Percentiles rank a stretch among this genome's conserved stretches.
These are phyloP conservation scores for Cotesia glomerata DNA, from an alignment of 1,140 invertebrate species.

Conservation along the genomic window DNA sequence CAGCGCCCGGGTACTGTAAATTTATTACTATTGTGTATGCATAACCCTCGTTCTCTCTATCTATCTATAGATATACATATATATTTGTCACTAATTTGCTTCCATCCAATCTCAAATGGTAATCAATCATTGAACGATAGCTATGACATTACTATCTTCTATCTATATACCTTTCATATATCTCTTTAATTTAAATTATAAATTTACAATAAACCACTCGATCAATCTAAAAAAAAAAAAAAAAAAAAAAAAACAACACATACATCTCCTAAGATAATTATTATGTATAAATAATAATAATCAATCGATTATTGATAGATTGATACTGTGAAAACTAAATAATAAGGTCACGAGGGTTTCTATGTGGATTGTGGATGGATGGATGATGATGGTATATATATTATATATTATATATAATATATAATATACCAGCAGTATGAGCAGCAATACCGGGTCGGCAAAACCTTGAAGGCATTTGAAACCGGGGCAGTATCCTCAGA, in stretches of 20 bases:
- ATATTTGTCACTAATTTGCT: too few relatives aligned
- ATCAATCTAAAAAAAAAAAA: too few relatives aligned
- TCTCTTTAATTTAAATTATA: too few relatives aligned
- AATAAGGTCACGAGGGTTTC: background rate
- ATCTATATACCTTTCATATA: too few relatives aligned
- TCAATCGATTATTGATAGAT: slow-evolving; percentile 7
- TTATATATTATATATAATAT: too few relatives aligned
- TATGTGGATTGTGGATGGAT: background rate
- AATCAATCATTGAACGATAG: background rate
- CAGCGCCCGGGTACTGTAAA: slow-evolving; percentile 17
- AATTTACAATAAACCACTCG: too few relatives aligned
- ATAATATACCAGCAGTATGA: background rate
- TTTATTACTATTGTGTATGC: slow-evolving; percentile 24
- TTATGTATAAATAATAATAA: background rate
- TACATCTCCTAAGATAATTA: background rate
- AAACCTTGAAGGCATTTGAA: slow-evolving; percentile 58
- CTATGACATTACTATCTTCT: too few relatives aligned
- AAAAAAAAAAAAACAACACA: too few relatives aligned
- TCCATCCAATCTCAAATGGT: slow-evolving; percentile 9
- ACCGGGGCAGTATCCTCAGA: slow-evolving; percentile 53
- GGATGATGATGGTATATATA: too few relatives aligned
- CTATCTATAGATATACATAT: background rate
- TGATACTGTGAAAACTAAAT: background rate
- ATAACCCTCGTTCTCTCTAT: slow-evolving; percentile 6
- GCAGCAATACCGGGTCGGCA: slow-evolving; percentile 27